These are phyloP conservation scores for Thecophora atra DNA, from an alignment of 2,888 invertebrate species.

Conservation along the genomic window DNA sequence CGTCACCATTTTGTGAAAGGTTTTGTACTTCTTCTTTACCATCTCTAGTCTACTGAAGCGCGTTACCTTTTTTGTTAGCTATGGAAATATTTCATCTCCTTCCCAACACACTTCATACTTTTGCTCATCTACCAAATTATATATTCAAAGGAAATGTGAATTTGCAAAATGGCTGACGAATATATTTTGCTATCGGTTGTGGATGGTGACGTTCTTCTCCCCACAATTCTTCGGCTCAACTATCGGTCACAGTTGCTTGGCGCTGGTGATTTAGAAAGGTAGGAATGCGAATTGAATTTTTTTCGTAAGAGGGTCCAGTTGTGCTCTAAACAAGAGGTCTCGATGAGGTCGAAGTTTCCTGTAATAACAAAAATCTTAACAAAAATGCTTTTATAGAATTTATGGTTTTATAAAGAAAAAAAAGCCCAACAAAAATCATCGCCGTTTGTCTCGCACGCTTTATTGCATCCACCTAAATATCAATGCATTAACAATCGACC, in stretches of 20 bases:
- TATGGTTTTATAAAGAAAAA: constrained; percentile 2
- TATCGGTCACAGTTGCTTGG: neutral
- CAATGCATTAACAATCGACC: too few relatives aligned
- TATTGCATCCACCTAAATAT: constrained; percentile 14
- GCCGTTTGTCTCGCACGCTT: constrained; percentile 12
- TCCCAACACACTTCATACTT: constrained; percentile 19
- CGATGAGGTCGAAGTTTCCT: too few relatives aligned
- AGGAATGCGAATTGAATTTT: constrained; percentile 3
- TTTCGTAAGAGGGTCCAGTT: too few relatives aligned
- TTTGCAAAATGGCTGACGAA: constrained; percentile 29
- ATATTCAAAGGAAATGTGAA: constrained; percentile 32
- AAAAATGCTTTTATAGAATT: constrained; percentile 1
- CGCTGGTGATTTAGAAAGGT: neutral
- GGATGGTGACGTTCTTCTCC: neutral
- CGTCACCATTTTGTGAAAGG: neutral
- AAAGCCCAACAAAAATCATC: neutral
- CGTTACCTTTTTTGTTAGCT: constrained; percentile 2
- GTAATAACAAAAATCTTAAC: neutral
- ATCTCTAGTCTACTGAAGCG: constrained; percentile 1
- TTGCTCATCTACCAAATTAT: constrained; percentile 32
- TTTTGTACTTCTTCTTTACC: neutral
- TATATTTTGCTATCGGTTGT: constrained; percentile 27
- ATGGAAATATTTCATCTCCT: constrained; percentile 28
- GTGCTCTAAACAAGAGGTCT: too few relatives aligned
- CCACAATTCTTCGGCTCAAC: neutral